phyloP scores from a whole-genome alignment of 2,113 vertebrate genomes.

The Brachirus orientalis region DNA sequence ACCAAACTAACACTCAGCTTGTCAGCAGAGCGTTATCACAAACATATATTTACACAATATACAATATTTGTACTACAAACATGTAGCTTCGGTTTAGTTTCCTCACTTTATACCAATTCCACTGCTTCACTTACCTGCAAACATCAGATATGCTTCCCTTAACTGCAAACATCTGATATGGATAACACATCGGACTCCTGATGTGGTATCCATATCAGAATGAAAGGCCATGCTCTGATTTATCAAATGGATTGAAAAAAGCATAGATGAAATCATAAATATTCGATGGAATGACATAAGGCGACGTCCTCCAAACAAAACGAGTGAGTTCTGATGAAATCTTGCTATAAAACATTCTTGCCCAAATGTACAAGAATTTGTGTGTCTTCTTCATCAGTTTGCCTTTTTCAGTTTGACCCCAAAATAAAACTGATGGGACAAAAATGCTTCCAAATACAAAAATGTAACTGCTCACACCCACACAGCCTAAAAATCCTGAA shows the following conservation, averaged over 20 bases:
- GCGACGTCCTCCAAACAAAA: background rate
- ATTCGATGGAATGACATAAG: background rate
- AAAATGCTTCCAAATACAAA: too few relatives aligned
- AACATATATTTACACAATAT: too few relatives aligned
- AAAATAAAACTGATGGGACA: too few relatives aligned
- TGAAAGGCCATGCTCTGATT: background rate
- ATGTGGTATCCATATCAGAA: background rate
- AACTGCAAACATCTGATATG: background rate
- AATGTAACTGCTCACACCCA: too few relatives aligned
- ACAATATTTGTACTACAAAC: slow-evolving; percentile 3
- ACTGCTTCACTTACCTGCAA: background rate
- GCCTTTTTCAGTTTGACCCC: too few relatives aligned
- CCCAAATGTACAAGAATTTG: background rate
- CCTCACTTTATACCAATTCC: background rate
- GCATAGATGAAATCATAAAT: too few relatives aligned
- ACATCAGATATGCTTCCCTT: background rate
- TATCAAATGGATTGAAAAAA: background rate
- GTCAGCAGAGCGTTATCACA: background rate
- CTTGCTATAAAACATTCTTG: background rate
- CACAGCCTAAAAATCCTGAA: too few relatives aligned
- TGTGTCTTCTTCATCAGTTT: too few relatives aligned
- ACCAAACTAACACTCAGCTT: background rate
- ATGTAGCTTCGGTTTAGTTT: background rate
- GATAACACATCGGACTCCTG: too few relatives aligned
- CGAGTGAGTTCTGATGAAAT: background rate